Conservation (phyloP, 2,113 vertebrate genomes). For the Meleagris gallopavo region DNA sequence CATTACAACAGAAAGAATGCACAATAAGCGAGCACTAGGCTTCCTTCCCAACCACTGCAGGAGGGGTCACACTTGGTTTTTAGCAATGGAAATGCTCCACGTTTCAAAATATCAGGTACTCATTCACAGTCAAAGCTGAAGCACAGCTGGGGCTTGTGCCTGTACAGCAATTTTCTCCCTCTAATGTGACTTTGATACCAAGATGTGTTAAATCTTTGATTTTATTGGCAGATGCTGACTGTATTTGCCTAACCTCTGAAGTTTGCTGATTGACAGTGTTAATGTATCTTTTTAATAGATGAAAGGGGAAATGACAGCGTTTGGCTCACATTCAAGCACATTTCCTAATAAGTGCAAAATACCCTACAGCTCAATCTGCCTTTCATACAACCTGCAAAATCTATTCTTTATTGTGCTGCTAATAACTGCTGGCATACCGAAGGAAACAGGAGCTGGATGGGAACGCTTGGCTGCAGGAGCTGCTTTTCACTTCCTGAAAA, state of each 20-base stretch:
- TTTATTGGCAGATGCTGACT: conserved; percentile 64
- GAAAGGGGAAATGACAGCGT: conserved; percentile 73
- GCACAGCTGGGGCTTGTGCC: background rate
- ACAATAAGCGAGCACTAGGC: background rate
- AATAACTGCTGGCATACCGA: conserved; percentile 16
- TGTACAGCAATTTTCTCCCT: conserved; percentile 23
- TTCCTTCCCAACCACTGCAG: background rate
- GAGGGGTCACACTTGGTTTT: background rate
- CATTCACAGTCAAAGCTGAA: background rate
- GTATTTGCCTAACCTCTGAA: conserved; percentile 68
- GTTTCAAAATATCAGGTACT: background rate
- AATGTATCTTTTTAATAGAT: conserved; percentile 60
- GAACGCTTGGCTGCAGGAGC: background rate
- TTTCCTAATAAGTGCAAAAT: conserved; percentile 49
- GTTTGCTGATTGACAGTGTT: conserved; percentile 67
- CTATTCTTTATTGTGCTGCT: conserved; percentile 49
- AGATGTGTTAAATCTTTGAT: conserved; percentile 62
- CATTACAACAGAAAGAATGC: rapidly evolving
- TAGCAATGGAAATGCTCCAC: background rate
- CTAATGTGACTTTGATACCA: conserved; percentile 27
- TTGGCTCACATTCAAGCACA: conserved; percentile 64
- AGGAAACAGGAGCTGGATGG: background rate
- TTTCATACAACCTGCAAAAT: conserved; percentile 36
- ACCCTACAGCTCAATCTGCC: conserved; percentile 28
- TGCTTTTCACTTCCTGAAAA: background rate